Evolutionary conservation across 1,140 invertebrate species (phyloP).

Genomic region (Zaprionus camerounensis): DNA sequence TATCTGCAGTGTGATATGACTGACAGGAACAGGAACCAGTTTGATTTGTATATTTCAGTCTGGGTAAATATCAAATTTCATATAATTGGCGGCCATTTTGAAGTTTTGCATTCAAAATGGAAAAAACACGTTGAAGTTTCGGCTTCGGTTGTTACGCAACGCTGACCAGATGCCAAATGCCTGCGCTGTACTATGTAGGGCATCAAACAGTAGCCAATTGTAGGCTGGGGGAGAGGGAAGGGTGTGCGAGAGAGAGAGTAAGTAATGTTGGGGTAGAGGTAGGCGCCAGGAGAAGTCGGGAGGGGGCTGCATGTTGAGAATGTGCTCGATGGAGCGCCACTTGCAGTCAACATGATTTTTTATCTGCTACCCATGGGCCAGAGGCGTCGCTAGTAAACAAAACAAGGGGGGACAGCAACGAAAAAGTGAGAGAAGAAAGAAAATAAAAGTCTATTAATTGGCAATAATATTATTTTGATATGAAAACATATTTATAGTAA

Average conservation of each 20-base stretch:
- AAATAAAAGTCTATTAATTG: neutral
- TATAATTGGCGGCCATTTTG: constrained; percentile 78
- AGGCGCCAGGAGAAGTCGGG: too few species aligned
- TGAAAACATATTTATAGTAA: neutral
- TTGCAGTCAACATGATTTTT: constrained; percentile 40
- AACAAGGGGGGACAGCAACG: neutral
- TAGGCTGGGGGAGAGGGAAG: neutral
- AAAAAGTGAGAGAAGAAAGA: neutral
- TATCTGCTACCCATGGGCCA: constrained; percentile 1
- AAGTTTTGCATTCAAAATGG: constrained; percentile 49
- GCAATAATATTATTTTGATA: neutral
- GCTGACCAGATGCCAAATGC: constrained; percentile 47
- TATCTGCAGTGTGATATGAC: constrained; percentile 34
- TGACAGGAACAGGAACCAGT: constrained; percentile 52
- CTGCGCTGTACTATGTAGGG: constrained; percentile 25
- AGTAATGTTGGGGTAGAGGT: neutral
- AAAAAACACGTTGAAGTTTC: constrained; percentile 23
- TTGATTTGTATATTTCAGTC: constrained; percentile 35
- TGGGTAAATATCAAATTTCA: constrained; percentile 69
- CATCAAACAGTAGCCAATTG: constrained; percentile 7
- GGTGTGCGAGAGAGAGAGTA: neutral
- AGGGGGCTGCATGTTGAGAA: constrained; percentile 18
- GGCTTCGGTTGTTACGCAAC: constrained; percentile 25
- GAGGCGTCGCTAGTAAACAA: constrained; percentile 4
- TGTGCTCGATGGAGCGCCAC: constrained; percentile 40